A percentile compares a stretch with the other conserved stretches of the same genome.
These are phyloP conservation scores for Cepaea nemoralis DNA, from an alignment of 1,140 invertebrate genomes.

Conservation along the genomic window DNA sequence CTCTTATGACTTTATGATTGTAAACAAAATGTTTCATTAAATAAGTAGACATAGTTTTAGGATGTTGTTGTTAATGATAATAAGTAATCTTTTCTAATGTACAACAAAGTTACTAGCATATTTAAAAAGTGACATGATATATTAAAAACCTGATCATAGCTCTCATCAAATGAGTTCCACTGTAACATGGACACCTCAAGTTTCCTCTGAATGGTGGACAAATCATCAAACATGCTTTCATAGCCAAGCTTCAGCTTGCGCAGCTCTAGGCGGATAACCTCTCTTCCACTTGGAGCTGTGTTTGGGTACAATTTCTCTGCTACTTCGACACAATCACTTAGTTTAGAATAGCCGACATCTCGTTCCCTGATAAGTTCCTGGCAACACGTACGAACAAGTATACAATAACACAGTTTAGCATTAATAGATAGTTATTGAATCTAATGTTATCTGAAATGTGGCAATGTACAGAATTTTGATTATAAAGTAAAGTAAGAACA, in stretches of 20 bases:
- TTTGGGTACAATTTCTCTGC: constrained; percentile 90
- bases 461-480: too few species aligned
- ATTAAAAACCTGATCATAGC: constrained; percentile 77
- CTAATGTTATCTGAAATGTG: too few species aligned
- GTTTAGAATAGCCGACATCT: constrained; percentile 80
- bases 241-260: constrained; percentile 80
- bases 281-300: constrained; percentile 88
- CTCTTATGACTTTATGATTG: too few species aligned
- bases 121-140: too few species aligned
- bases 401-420: not conserved
- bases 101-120: too few species aligned
- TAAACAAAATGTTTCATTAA: too few species aligned
- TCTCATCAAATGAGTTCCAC: constrained; percentile 70
- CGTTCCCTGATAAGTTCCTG: constrained; percentile 85
- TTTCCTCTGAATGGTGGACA: constrained; percentile 79
- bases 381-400: not conserved
- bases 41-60: too few species aligned
- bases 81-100: too few species aligned
- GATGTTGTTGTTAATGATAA: too few species aligned
- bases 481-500: too few species aligned
- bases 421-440: too few species aligned
- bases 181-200: constrained; percentile 79
- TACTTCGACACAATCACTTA: constrained; percentile 87
- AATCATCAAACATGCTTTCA: constrained; percentile 84
- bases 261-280: constrained; percentile 86